Base-by-base conservation (phyloP, 2,888 invertebrate species). In the Herminia tarsipennalis region DNA sequence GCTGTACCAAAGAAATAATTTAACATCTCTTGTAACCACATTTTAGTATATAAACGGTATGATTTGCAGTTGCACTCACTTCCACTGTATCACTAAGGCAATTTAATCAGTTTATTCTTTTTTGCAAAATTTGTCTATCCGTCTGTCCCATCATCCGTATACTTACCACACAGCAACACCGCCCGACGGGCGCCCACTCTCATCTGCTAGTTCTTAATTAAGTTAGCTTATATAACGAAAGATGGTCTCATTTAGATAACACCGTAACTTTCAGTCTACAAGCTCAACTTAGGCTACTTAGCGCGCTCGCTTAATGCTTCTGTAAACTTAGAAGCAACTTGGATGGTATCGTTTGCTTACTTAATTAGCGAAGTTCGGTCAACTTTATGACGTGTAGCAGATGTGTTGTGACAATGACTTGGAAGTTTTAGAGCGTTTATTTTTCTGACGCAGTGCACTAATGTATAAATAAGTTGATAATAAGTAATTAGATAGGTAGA, bases 221-320 rank as follows among this genome's bases (percentile, higher is more conserved):
- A 92, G 90, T 92, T 91, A 92, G 92, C 90, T 92, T 92, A 92
- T 89, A 90, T 92, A 92, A 92, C 92, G 90, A 89, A 89, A 91
- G 92, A 92, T 91, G 92, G 86, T 88, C 92, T 92, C 92, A 92
- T 92, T 91, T 91, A 92, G 92, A 92, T 92, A 92, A 91, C 86
- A 82, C 88, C 83, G 87, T 88, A 90, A 92, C 86, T 92, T 86
- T 81, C 73, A 82, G 83, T 76, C 81, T 78, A 80, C 81, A 81
- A 78, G 71, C 76, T 63, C 76, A 86, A 88, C 71, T 88, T 84
- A 73, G 74, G 68, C 76, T 83, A 81, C 86, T 88, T 87, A 86
- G 83, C 84, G 81, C 78, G 73, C 73, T 73, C 72, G 56, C 70
- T 72, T 83, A 84, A 81, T 78, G 78, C 51, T 56, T 64, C 68